These are phyloP conservation scores for Phania funesta DNA, from an alignment of 2,888 invertebrate genomes.

Conservation along the genomic window DNA sequence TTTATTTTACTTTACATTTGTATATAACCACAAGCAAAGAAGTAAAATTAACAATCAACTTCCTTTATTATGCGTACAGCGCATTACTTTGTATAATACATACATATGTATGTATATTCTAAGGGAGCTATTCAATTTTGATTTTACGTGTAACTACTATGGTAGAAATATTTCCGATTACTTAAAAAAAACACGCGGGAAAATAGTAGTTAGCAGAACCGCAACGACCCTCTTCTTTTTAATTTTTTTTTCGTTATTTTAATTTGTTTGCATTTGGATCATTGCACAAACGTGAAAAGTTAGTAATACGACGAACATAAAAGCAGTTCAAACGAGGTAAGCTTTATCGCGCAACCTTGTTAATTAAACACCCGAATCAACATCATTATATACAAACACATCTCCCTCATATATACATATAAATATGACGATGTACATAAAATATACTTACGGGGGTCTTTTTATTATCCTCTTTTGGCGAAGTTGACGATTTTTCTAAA, in stretches of 20 bases:
- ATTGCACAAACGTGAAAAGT: conserved; percentile 40
- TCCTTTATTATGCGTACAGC: no score
- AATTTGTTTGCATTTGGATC: conserved; percentile 48
- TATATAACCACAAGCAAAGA: not conserved
- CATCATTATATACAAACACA: conserved; percentile 26
- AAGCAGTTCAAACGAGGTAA: conserved; percentile 60
- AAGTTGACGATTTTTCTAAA: conserved; percentile 57
- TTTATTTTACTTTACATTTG: not conserved
- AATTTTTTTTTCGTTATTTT: conserved; percentile 35
- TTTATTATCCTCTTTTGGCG: conserved; percentile 72
- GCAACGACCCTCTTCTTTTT: conserved; percentile 16
- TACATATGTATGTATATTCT: no score
- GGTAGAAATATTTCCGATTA: conserved; percentile 61
- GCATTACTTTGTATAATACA: not conserved
- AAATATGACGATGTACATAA: not conserved
- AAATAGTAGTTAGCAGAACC: conserved; percentile 37
- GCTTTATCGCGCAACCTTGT: conserved; percentile 75
- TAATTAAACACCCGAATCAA: conserved; percentile 70
- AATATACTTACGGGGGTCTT: conserved; percentile 74
- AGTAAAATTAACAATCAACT: not conserved
- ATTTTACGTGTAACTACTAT: not conserved
- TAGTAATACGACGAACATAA: conserved; percentile 49
- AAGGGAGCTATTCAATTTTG: no score
- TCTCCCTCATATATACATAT: not conserved
- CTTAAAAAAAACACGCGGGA: conserved; percentile 64